Evolutionary conservation across 2,888 invertebrate genomes (phyloP), one percentile per base, ranked within the genome.

Genomic region (Odontocolon sp.): DNA sequence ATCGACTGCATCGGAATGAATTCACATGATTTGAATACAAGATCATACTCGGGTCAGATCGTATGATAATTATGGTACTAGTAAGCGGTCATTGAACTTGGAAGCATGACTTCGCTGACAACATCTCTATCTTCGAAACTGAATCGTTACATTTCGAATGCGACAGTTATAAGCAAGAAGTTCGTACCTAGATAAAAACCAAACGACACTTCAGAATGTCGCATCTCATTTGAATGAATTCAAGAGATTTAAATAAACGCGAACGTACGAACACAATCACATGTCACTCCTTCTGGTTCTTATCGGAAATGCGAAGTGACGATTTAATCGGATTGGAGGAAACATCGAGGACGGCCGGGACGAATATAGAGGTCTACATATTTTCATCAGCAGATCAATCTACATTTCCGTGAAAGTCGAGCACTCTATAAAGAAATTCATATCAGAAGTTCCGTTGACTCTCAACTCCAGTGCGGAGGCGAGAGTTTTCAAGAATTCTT

Each of bases 401-500:
- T 14, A 33, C 18, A 33, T 45, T 61, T 61, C 45, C 16, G 4
- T n/a, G 38, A 16, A 5, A 23, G 36, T 8, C 18, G 14, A 26
- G 26, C 23, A 45, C 9, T 5, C 21, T 3, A 18, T 9, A 16
- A 31, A 1, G 5, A 57, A 57, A 57, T 14, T 40, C 40, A 40
- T 57, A 40, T 38, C 40, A 40, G 26, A 31, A 21, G 47, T 36
- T 47, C 33, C 8, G 45, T 61, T 23, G 18, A 21, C 21, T 18
- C 9, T 2, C n/a, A n/a, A n/a, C 28, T 26, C 28, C n/a, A 33
- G 31, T n/a, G 28, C 26, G 16, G 11, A 5, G 42, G 11, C 31
- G 40, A 9, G 40, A 42, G 40, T 31, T 54, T 31, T 1, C n/a
- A 54, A 66, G 54, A 54, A 66, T 54, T 63, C 33, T 36, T n/a